Conservation (phyloP, 2,113 vertebrate species). For the Falco punctatus region DNA sequence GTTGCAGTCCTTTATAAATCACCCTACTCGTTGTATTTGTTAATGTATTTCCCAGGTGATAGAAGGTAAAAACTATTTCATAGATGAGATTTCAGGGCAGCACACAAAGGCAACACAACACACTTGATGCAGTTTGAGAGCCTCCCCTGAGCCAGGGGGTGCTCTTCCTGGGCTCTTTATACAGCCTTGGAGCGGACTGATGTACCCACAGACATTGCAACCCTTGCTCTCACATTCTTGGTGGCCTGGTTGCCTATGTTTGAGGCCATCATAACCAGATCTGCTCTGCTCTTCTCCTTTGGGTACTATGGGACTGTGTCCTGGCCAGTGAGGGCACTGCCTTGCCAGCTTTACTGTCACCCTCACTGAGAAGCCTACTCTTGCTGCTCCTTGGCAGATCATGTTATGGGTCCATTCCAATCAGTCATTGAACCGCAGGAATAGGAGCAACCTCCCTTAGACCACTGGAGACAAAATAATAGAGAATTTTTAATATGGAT, state of each 20-base stretch:
- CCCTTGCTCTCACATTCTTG: not conserved
- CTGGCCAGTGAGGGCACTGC: not conserved
- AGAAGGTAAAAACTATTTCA: not conserved
- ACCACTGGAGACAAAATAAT: not conserved
- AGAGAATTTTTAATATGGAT: not conserved
- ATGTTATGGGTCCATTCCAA: not conserved
- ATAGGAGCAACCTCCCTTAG: not conserved
- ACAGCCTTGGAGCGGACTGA: not conserved
- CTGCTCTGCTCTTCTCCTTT: not conserved
- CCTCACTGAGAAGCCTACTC: not conserved
- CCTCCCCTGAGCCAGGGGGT: not conserved
- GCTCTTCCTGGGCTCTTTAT: not conserved
- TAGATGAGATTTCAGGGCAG: not conserved
- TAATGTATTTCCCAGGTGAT: not conserved
- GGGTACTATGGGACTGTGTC: rapidly evolving
- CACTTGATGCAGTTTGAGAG: not conserved
- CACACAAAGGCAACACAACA: not conserved
- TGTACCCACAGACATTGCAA: not conserved
- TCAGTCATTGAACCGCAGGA: not conserved
- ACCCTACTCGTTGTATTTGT: not conserved
- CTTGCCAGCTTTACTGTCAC: not conserved
- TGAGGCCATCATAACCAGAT: not conserved
- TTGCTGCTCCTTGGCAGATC: not conserved
- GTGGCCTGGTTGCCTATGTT: not conserved
- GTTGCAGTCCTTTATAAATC: not conserved